Evolutionary conservation across 2,797 vertebrate genomes (phyloP), one percentile per base, ranked within the genome.

Genomic region (Phoebastria nigripes): DNA sequence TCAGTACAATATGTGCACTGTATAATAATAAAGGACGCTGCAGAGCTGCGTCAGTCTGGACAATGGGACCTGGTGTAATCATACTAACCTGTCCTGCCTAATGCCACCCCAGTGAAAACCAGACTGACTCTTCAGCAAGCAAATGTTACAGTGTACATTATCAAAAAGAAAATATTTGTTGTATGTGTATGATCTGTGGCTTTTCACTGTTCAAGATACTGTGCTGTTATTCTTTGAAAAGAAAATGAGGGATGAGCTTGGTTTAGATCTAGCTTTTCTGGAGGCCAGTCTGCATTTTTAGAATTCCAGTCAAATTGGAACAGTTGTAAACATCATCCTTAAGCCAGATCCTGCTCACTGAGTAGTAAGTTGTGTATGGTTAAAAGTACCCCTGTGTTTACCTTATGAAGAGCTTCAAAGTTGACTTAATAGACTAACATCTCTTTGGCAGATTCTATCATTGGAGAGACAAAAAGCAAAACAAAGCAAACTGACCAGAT

Each of bases 221-320:
- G 3, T 58, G 20, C 31, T 84, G 3, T 26, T 89, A 4, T 26
- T 42, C 7, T 72, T 77, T 20, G 58, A 25, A 63, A 78, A 71
- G 52, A 47, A 82, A 58, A 70, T 15, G 4, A 61, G 13, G 20
- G 2, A 37, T 37, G 37, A 83, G 47, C 47, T 82, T 62, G 63
- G 1, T 89, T 94, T 67, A 82, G 47, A 37, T 85, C n/a, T 87
- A 39, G 84, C 13, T 91, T 91, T 86, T 91, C 56, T 41, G 67
- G 79, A 85, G 82, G 39, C 47, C 56, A 78, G 51, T 82, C 55
- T 87, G 44, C 61, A 67, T 95, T 94, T 94, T 87, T 80, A 82
- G 82, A 85, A 93, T 94, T 91, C 74, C 41, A 44, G 41, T 85
- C 33, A 77, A 47, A 88, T 33, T 77, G 52, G 28, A 81, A 55